Conservation (phyloP, 2,113 vertebrate species). For the Sceloporus undulatus region DNA sequence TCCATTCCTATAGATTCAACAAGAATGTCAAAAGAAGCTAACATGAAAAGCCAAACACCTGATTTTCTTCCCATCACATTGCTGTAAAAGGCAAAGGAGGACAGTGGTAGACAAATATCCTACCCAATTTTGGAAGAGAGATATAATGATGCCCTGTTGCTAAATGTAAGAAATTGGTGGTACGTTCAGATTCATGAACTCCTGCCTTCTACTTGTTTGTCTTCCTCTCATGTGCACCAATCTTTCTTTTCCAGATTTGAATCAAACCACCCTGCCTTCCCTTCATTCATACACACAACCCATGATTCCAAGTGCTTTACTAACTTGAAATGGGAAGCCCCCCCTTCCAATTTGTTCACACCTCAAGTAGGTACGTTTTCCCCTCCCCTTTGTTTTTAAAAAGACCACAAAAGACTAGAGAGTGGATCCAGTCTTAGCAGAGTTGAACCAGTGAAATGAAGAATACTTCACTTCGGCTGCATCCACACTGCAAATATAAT, state of each 20-base stretch:
- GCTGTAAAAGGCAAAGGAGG: neutral
- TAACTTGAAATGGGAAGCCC: neutral
- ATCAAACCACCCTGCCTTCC: neutral
- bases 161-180: neutral
- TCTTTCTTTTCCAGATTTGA: neutral
- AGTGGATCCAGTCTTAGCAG: no score
- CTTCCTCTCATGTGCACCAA: neutral
- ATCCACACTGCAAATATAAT: no score
- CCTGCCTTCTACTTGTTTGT: neutral
- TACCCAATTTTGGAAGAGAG: neutral
- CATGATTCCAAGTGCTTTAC: no score
- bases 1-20: neutral
- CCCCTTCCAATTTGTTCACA: neutral
- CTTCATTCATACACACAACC: neutral
- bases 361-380: neutral
- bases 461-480: no score
- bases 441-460: no score
- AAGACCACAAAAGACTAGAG: neutral
- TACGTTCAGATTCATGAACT: neutral
- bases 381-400: neutral
- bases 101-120: neutral
- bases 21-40: neutral
- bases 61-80: neutral
- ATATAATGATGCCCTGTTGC: neutral
- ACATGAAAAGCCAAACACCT: neutral